Percentiles rank a stretch among this genome's conserved stretches.
Evolutionary conservation across 2,113 vertebrate species (phyloP).

Genomic region (Burhinus bistriatus): DNA sequence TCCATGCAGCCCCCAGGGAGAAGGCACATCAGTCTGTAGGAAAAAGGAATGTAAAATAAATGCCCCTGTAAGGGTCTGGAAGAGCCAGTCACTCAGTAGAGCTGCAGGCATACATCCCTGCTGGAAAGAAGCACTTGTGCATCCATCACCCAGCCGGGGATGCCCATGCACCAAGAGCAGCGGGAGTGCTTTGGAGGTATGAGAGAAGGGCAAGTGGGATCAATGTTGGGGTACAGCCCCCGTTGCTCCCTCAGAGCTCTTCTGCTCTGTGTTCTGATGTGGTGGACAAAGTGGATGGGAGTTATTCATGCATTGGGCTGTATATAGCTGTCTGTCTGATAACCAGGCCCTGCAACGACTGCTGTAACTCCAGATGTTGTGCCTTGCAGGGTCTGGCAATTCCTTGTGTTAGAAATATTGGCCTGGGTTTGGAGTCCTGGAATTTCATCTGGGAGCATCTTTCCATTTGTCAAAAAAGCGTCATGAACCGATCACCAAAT

Average conservation of each 20-base stretch:
- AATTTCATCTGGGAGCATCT: background rate
- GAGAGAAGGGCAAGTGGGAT: background rate
- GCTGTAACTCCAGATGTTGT: background rate
- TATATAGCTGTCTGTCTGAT: background rate
- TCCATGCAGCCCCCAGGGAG: rapidly evolving
- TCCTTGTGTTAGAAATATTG: background rate
- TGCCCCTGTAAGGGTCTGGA: background rate
- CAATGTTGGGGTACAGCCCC: background rate
- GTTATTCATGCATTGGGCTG: background rate
- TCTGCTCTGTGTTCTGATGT: background rate
- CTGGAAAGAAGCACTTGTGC: background rate
- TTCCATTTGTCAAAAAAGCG: background rate
- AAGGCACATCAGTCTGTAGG: background rate
- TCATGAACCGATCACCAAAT: background rate
- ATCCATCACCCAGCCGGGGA: background rate
- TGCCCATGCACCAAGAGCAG: rapidly evolving
- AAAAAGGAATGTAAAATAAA: background rate
- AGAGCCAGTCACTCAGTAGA: background rate
- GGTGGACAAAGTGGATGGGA: background rate
- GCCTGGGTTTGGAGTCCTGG: background rate
- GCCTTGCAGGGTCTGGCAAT: background rate
- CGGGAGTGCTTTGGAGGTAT: background rate
- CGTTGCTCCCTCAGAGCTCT: background rate
- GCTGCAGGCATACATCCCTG: background rate
- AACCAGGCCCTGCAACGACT: background rate